phyloP scores from a whole-genome alignment of 2,888 invertebrate genomes.

The Tipula unca region DNA sequence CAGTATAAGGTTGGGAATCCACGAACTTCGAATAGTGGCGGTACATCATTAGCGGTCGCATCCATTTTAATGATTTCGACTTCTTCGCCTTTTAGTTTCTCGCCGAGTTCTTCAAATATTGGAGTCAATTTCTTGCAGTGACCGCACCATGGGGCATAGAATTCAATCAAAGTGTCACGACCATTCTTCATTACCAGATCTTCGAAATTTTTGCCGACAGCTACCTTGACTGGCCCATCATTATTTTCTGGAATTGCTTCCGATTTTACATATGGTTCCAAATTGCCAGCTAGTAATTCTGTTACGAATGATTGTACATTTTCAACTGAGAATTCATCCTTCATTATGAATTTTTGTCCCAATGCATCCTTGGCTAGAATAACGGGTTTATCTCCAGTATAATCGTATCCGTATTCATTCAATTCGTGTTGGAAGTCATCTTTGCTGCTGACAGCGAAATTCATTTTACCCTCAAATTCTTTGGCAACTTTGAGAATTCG shows the following conservation, averaged over 20 bases:
- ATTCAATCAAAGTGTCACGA: slow-evolving; percentile 92
- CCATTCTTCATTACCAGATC: slow-evolving; percentile 83
- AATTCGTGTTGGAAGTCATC: slow-evolving; percentile 92
- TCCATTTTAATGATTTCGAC: slow-evolving; percentile 95
- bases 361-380: slow-evolving; percentile 74
- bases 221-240: slow-evolving; percentile 74
- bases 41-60: slow-evolving; percentile 97
- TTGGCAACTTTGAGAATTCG: slow-evolving; percentile 73
- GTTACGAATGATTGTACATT: slow-evolving; percentile 75
- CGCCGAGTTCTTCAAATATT: slow-evolving; percentile 86
- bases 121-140: slow-evolving; percentile 96
- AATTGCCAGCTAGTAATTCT: slow-evolving; percentile 67
- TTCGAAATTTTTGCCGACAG: slow-evolving; percentile 96
- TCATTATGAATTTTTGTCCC: slow-evolving; percentile 84
- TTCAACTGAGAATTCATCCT: slow-evolving; percentile 83
- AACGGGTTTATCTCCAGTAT: slow-evolving; percentile 80
- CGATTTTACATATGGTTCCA: slow-evolving; percentile 92
- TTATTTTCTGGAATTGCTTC: slow-evolving; percentile 84
- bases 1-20: slow-evolving; percentile 98
- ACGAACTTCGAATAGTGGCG: slow-evolving; percentile 76
- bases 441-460: slow-evolving; percentile 86
- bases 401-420: slow-evolving; percentile 87
- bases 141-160: slow-evolving; percentile 99
- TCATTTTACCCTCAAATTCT: slow-evolving; percentile 45
- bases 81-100: slow-evolving; percentile 76